Base-by-base conservation (phyloP, 2,113 vertebrate species). In the Elephas maximus region DNA sequence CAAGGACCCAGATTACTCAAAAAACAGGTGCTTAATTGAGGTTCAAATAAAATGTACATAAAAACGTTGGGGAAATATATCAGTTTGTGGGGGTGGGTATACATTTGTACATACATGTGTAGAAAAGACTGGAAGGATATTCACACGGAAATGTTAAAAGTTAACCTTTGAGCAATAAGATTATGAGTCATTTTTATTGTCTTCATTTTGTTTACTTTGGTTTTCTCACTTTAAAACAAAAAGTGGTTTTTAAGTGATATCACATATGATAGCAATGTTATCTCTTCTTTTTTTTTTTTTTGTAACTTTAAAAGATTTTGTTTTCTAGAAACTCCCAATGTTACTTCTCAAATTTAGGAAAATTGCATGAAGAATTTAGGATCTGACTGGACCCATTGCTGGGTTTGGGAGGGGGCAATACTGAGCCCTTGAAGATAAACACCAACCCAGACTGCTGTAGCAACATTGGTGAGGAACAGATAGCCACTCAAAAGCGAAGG, bases 121-220 rank as follows among this genome's bases (percentile, higher is more conserved):
- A 87, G 18, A 33, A 73, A 78, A 78, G 28, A 60, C 17, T 57
- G 23, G 63, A 65, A 79, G n/a, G 28, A 57, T 63, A 41, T 14
- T 51, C 15, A 24, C 20, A 23, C 73, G 10, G 7, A 78, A 93
- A 73, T 45, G 41, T 2, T 82, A 37, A 63, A 10, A 21, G 21
- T 74, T 88, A 62, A 82, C 41, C 21, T 0, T 26, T 84, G 20
- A 65, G 4, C 6, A 83, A 1, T 93, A 86, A 41, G 6, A 89
- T 83, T 69, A n/a, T 24, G 26, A 8, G 6, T 15, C 76, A 12
- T 23, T 93, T 94, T 94, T 57, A 24, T 91, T 86, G 37, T 78
- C 33, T 94, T 90, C 30, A 92, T 97, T 96, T 92, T 86, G 2
- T 5, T 95, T 84, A 62, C 53, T 14, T 91, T 88, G 60, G 45